Percentiles rank a stretch among this genome's conserved stretches.
phyloP scores from a whole-genome alignment of 2,113 vertebrate genomes.

The pig (Sus scrofa) region T2T-Sscrofa CM000817.6:127781001-127781500 shows the following conservation, averaged over 20 bases:
- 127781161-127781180: background rate
- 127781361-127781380: background rate
- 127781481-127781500: background rate
- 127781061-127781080: background rate
- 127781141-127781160: background rate
- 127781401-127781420: background rate
- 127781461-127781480: background rate
- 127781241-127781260: background rate
- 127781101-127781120: background rate
- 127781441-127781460: background rate
- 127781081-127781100: background rate
- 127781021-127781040: background rate
- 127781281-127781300: background rate
- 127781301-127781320: background rate
- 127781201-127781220: background rate
- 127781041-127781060: background rate
- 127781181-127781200: background rate
- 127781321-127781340: background rate
- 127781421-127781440: background rate
- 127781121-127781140: background rate
- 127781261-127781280: background rate
- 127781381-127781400: background rate
- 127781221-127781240: conserved; percentile 33
- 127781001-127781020: background rate
- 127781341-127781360: background rate